These are phyloP conservation scores for Lytechinus pictus DNA, from an alignment of 35 echinoderm and acorn worm species.

Conservation along the genomic window DNA sequence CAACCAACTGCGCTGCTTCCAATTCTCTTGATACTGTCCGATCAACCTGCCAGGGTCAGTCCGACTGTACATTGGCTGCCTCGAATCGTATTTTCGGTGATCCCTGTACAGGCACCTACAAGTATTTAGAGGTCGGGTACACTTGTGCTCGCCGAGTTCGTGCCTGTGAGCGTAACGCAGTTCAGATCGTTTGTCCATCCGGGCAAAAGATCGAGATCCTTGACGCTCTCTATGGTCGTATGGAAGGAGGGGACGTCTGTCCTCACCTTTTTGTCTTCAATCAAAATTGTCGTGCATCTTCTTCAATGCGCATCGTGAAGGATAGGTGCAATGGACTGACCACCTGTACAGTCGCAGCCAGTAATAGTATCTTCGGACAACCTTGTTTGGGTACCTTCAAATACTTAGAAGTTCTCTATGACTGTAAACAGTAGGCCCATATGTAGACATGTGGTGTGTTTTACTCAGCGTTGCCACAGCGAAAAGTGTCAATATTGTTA, in stretches of 20 bases:
- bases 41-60: slow-evolving; percentile 45
- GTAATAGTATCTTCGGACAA: slow-evolving; percentile 53
- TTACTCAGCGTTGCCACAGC: too few species aligned
- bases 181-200: not conserved
- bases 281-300: not conserved
- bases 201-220: slow-evolving; percentile 16
- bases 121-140: slow-evolving; percentile 71
- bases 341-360: slow-evolving; percentile 23
- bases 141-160: not conserved
- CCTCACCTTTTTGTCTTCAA: not conserved
- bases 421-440: not conserved
- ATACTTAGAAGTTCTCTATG: slow-evolving; percentile 56
- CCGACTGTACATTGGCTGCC: slow-evolving; percentile 51
- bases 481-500: too few species aligned
- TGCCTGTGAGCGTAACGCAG: slow-evolving; percentile 1
- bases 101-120: slow-evolving; percentile 70
- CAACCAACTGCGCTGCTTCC: slow-evolving; percentile 37
- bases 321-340: slow-evolving; percentile 10
- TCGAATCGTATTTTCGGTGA: slow-evolving; percentile 66
- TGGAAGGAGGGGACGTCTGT: not conserved
- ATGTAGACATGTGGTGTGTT: too few species aligned
- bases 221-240: slow-evolving; percentile 41
- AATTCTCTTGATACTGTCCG: slow-evolving; percentile 2
- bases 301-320: not conserved
- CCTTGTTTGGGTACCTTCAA: slow-evolving; percentile 58